These are phyloP conservation scores for Calvadosia cruxmelitensis DNA, from an alignment of 30 jellyfish, hydroid and myxozoan genomes.

Conservation along the genomic window DNA sequence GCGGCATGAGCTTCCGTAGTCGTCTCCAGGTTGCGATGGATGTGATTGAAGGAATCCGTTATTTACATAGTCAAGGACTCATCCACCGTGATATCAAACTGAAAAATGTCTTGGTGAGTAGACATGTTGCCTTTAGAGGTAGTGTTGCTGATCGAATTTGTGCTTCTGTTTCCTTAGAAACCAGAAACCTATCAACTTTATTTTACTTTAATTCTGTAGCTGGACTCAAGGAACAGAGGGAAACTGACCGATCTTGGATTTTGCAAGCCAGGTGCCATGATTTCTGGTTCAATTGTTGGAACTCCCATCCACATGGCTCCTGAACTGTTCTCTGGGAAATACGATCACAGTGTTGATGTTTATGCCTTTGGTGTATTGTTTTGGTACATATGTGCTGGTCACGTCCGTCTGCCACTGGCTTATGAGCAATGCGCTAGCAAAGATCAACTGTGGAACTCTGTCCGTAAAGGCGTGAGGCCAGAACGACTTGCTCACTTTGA, in stretches of 20 bases:
- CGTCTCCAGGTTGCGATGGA: constrained; percentile 95
- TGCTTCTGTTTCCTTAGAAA: no score
- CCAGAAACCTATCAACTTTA: no score
- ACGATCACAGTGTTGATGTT: constrained; percentile 96
- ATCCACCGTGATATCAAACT: constrained; percentile 90
- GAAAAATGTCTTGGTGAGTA: constrained; percentile 87
- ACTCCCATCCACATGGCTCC: constrained; percentile 99
- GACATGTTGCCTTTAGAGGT: no score
- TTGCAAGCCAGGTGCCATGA: constrained; percentile 99
- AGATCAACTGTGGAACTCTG: constrained; percentile 99
- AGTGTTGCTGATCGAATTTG: no score
- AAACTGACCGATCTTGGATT: constrained; percentile 92
- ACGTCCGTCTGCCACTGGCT: constrained; percentile 89
- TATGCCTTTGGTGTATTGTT: constrained; percentile 93
- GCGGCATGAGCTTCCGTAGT: constrained; percentile 99
- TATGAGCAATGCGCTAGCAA: constrained; percentile 97
- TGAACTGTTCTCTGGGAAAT: constrained; percentile 88
- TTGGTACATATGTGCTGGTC: constrained; percentile 99
- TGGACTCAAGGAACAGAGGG: constrained; percentile 90
- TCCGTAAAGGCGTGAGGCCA: constrained; percentile 94
- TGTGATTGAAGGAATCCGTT: constrained; percentile 90
- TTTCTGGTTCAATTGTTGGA: constrained; percentile 96
- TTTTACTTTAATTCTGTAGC: no score
- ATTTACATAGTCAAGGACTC: constrained; percentile 93
- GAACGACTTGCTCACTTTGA: constrained; percentile 93